These are phyloP conservation scores for Neoascia interrupta DNA, from an alignment of 2,888 invertebrate species.

Conservation along the genomic window DNA sequence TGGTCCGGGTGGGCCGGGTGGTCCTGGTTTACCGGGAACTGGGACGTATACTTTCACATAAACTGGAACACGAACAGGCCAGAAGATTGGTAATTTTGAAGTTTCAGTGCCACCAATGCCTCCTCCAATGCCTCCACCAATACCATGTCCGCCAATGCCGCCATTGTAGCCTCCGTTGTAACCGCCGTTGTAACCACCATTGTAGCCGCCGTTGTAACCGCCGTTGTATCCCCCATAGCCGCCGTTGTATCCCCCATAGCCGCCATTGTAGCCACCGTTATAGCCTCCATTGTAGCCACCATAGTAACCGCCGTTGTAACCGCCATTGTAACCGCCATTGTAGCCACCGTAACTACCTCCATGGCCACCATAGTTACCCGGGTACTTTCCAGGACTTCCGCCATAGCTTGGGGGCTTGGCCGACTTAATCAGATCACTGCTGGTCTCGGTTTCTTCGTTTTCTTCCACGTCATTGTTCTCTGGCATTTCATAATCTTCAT, in stretches of 20 bases:
- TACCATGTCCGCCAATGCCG: not conserved
- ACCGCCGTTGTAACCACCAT: not conserved
- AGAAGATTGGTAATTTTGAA: not conserved
- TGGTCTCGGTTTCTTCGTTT: not conserved
- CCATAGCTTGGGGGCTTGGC: conserved; percentile 12
- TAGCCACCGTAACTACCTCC: not conserved
- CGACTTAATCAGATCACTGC: conserved; percentile 15
- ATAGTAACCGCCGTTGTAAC: not conserved
- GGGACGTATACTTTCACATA: conserved; percentile 77
- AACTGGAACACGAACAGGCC: not conserved
- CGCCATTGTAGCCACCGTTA: not conserved
- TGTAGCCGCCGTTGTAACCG: not conserved
- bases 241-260: not conserved
- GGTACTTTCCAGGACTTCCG: not conserved
- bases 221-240: not conserved
- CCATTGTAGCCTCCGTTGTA: not conserved
- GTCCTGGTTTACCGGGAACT: conserved; percentile 84
- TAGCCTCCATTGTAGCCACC: not conserved
- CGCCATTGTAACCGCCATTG: not conserved
- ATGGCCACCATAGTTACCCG: not conserved
- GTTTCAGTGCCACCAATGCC: not conserved
- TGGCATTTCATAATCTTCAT: not conserved
- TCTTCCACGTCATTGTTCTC: conserved; percentile 8
- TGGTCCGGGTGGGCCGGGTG: conserved; percentile 11
- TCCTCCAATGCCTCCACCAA: not conserved